Conservation (phyloP, 2,888 invertebrate genomes). For the Andrena hattorfiana region DNA sequence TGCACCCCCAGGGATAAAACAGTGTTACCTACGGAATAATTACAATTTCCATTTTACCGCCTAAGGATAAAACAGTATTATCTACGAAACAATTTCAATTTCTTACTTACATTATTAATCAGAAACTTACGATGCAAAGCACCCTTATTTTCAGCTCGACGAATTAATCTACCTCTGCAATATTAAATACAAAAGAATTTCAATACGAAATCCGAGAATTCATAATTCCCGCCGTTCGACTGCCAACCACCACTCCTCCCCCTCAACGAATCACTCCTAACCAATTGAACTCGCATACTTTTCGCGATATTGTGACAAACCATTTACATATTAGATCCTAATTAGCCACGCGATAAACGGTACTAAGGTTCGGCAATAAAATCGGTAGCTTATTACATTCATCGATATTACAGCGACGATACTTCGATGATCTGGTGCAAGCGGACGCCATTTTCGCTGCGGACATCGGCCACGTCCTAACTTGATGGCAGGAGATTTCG, state of each 20-base stretch:
- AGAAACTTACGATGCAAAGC: no score
- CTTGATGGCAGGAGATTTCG: slow-evolving; percentile 78
- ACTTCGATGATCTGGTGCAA: slow-evolving; percentile 25
- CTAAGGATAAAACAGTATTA: no score
- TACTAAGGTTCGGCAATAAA: no score
- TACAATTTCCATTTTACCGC: no score
- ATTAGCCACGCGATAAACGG: neutral
- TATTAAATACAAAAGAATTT: neutral
- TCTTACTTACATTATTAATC: no score
- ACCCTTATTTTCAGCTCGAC: no score
- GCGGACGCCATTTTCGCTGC: slow-evolving; percentile 62
- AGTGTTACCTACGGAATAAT: no score
- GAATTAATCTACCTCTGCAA: neutral
- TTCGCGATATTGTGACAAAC: neutral
- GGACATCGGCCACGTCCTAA: slow-evolving; percentile 79
- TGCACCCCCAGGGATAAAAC: no score
- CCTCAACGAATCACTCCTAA: slow-evolving; percentile 1
- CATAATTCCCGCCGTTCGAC: neutral
- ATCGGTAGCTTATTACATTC: neutral
- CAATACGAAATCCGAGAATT: neutral
- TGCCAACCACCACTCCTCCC: neutral
- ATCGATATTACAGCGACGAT: neutral
- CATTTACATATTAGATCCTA: neutral
- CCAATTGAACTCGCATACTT: slow-evolving; percentile 5
- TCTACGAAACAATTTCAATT: no score